Evolutionary conservation across 35 echinoderm and acorn worm genomes (phyloP), one percentile per base, ranked within the genome.

Genomic region (Ophioderma brevispina): DNA sequence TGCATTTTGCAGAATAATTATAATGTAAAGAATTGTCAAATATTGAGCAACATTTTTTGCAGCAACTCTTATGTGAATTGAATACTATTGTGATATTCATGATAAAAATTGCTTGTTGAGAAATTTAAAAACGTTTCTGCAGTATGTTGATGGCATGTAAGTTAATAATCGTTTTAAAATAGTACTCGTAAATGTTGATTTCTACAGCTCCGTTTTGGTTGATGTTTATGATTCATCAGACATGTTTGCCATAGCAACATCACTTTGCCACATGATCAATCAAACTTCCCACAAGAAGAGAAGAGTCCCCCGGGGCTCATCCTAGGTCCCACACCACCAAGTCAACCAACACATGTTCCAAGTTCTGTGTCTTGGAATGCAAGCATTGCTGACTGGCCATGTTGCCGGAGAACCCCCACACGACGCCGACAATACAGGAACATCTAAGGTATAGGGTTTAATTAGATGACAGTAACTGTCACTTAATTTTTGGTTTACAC

Each of bases 171-270:
- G n/a, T n/a, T n/a, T n/a, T n/a, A n/a, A n/a, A n/a, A n/a, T n/a
- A n/a, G n/a, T n/a, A n/a, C n/a, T n/a, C n/a, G n/a, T n/a, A n/a
- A n/a, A n/a, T n/a, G n/a, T n/a, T n/a, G n/a, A n/a, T n/a, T n/a
- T n/a, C 18, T 33, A 55, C 81, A 85, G 83, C 52, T 85, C 10
- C 63, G 32, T 15, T n/a, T 40, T 85, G 11, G 35, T 64, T 28
- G 55, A 85, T 75, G 83, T 85, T 13, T 85, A 85, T 64, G 83
- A 85, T 17, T 35, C 49, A 19, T 85, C 83, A 33, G 83, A 85
- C 35, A 25, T 85, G 3, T 85, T 64, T 55, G 63, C 49, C 52
- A 59, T 37, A n/a, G 83, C 83, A 37, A 40, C 83, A 52, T 64
- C 63, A 59, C 31, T 85, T 8, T 85, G 83, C 34, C n/a, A 30